phyloP scores from a whole-genome alignment of 2,113 vertebrate species.

The Micronycteris hirsuta region DNA sequence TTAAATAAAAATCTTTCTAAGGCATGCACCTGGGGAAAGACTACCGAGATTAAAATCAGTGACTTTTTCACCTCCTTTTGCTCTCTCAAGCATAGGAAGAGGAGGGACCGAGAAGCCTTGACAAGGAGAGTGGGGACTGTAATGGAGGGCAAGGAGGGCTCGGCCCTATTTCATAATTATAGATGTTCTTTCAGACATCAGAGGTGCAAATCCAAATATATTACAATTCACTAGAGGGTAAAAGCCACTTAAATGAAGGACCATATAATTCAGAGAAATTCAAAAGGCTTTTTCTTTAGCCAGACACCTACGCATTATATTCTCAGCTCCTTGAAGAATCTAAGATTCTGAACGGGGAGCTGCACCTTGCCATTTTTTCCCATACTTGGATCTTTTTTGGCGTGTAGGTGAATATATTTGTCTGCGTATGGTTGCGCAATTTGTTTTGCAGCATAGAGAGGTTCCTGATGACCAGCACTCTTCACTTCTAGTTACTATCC shows the following conservation, averaged over 20 bases:
- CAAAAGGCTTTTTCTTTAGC: neutral
- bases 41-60: constrained; percentile 5
- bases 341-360: neutral
- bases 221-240: neutral
- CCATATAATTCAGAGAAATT: constrained; percentile 4
- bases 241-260: neutral
- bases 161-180: neutral
- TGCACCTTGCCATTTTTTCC: neutral
- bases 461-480: constrained; percentile 11
- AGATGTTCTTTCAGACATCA: neutral
- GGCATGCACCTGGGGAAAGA: neutral
- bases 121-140: neutral
- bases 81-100: neutral
- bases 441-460: neutral
- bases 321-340: neutral
- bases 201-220: neutral
- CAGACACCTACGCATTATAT: neutral
- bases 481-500: neutral
- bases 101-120: neutral
- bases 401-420: neutral
- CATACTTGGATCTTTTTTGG: neutral
- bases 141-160: neutral
- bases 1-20: neutral
- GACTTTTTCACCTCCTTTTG: neutral
- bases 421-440: neutral